These are phyloP conservation scores for Bombycilla garrulus DNA, from an alignment of 2,113 vertebrate genomes.

Conservation along the genomic window DNA sequence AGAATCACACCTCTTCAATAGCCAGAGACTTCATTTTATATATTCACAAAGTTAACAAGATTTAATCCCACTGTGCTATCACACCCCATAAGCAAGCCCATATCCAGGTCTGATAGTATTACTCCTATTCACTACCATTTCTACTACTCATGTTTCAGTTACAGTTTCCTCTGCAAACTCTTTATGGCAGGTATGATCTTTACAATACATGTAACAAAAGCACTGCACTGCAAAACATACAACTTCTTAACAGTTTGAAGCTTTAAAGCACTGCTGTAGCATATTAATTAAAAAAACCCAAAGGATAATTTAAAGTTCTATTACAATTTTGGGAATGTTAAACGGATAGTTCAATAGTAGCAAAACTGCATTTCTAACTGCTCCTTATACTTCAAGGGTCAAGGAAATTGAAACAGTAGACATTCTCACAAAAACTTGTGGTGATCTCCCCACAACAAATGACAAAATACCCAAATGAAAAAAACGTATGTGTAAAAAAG, in stretches of 20 bases:
- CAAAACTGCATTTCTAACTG: neutral
- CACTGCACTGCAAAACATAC: neutral
- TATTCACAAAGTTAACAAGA: neutral
- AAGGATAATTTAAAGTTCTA: neutral
- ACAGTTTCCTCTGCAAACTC: neutral
- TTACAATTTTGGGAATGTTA: neutral
- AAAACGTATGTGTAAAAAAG: neutral
- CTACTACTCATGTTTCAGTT: neutral
- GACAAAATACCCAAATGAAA: neutral
- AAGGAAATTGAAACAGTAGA: neutral
- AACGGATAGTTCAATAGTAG: neutral
- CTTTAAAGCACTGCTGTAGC: neutral
- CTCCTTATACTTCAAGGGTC: neutral
- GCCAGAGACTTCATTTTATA: neutral
- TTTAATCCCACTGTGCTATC: neutral
- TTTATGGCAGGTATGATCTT: neutral
- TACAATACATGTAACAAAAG: neutral
- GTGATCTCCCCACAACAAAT: neutral
- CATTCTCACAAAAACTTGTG: neutral
- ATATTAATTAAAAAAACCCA: neutral
- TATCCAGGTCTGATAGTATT: neutral
- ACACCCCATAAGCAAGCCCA: neutral
- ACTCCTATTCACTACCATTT: neutral
- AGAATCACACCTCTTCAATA: neutral
- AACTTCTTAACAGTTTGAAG: neutral